A percentile compares a stretch with the other conserved stretches of the same genome.
These are phyloP conservation scores for Hemiprocne comata DNA, from an alignment of 2,113 vertebrate species.

Conservation along the genomic window DNA sequence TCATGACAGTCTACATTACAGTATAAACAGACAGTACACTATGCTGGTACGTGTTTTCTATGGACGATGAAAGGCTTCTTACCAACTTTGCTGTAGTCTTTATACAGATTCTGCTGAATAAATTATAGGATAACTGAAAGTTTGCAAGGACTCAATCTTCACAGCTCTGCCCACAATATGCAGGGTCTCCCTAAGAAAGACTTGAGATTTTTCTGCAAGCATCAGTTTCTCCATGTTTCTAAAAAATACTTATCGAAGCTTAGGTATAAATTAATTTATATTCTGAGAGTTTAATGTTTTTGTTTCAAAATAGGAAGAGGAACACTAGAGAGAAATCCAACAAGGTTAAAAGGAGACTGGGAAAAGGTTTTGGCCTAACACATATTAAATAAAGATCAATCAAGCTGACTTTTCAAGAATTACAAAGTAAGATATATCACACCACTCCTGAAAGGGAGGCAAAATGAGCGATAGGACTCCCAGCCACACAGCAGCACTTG, in stretches of 20 bases:
- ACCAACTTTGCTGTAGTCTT: not conserved
- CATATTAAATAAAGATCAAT: slow-evolving; percentile 40
- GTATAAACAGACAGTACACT: not conserved
- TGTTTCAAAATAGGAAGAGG: slow-evolving; percentile 4
- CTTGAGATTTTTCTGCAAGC: not conserved
- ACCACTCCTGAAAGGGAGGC: not conserved
- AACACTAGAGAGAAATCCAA: not conserved
- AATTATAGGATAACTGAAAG: not conserved
- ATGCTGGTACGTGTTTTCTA: not conserved
- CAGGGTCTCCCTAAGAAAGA: not conserved
- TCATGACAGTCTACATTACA: not conserved
- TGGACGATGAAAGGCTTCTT: not conserved
- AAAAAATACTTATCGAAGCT: slow-evolving; percentile 7
- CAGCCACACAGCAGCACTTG: not conserved
- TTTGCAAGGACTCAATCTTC: not conserved
- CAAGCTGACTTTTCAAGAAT: not conserved
- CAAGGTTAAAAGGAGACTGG: slow-evolving; percentile 30
- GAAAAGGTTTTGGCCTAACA: not conserved
- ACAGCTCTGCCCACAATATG: not conserved
- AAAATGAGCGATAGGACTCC: not conserved
- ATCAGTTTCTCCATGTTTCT: not conserved
- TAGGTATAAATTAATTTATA: not conserved
- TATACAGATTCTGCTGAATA: not conserved
- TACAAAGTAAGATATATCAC: not conserved
- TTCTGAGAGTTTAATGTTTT: not conserved